These are phyloP conservation scores for Eulemur macaco DNA, from an alignment of 2,113 vertebrate genomes.

Conservation along the genomic window DNA sequence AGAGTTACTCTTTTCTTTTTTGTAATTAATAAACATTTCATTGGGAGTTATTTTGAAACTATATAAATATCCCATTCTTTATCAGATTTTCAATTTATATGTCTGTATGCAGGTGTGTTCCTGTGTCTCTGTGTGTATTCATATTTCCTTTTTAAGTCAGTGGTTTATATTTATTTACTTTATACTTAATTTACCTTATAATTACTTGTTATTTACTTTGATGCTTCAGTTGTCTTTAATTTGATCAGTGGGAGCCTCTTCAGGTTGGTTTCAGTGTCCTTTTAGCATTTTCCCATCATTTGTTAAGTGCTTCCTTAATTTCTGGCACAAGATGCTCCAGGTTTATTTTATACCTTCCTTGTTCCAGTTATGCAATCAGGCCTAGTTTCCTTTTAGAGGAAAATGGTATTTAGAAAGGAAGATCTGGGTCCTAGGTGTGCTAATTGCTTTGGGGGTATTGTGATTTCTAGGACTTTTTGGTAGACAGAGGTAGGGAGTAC, in stretches of 20 bases:
- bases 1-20: not conserved
- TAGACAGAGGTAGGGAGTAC: not conserved
- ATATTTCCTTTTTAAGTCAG: not conserved
- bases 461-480: not conserved
- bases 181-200: not conserved
- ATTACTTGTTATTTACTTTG: not conserved
- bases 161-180: not conserved
- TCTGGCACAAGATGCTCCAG: not conserved
- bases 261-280: not conserved
- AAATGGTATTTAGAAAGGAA: not conserved
- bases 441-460: not conserved
- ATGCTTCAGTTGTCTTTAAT: not conserved
- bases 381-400: not conserved
- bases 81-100: not conserved
- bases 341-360: not conserved
- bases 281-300: not conserved
- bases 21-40: not conserved
- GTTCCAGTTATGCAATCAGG: not conserved
- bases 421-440: not conserved
- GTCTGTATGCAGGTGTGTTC: not conserved
- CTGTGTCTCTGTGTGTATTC: not conserved
- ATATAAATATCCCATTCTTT: not conserved
- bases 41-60: not conserved
- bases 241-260: not conserved
- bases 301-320: constrained; percentile 3